Percentiles rank a stretch among this genome's conserved stretches.
Conservation (phyloP, 1,140 invertebrate genomes). For the Elymnias hypermnestra region DNA sequence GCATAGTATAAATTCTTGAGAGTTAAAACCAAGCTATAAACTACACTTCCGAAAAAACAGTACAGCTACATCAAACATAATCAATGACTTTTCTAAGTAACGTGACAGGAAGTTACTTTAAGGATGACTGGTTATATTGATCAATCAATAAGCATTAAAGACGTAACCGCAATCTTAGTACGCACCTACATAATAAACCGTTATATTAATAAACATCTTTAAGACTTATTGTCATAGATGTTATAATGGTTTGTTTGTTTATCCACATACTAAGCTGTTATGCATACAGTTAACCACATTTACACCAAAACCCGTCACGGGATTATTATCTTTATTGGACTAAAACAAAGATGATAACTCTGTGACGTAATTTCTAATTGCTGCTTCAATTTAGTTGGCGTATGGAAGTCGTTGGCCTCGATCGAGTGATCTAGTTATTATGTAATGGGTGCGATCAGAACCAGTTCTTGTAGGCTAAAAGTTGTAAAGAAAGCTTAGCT, state of each 20-base stretch:
- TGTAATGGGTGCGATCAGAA: conserved; percentile 26
- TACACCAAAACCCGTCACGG: not conserved
- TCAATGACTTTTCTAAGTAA: conserved; percentile 8
- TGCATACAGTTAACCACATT: not conserved
- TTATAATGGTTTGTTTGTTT: not conserved
- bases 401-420: conserved; percentile 32
- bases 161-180: conserved; percentile 7
- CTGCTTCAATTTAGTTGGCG: conserved; percentile 1
- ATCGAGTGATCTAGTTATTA: conserved; percentile 39
- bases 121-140: conserved; percentile 15
- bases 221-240: not conserved
- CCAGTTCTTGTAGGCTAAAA: conserved; percentile 22
- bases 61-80: too few species aligned
- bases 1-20: too few species aligned
- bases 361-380: conserved; percentile 8
- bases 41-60: too few species aligned
- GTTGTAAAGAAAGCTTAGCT: conserved; percentile 22
- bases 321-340: conserved; percentile 3
- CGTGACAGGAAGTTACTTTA: conserved; percentile 12
- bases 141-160: conserved; percentile 4
- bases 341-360: conserved; percentile 5
- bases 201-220: not conserved
- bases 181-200: not conserved
- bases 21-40: too few species aligned
- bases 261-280: not conserved